Percentiles rank a stretch among this genome's conserved stretches.
Conservation (phyloP, 2,888 invertebrate species). For the Drosophila kuntzei region DNA sequence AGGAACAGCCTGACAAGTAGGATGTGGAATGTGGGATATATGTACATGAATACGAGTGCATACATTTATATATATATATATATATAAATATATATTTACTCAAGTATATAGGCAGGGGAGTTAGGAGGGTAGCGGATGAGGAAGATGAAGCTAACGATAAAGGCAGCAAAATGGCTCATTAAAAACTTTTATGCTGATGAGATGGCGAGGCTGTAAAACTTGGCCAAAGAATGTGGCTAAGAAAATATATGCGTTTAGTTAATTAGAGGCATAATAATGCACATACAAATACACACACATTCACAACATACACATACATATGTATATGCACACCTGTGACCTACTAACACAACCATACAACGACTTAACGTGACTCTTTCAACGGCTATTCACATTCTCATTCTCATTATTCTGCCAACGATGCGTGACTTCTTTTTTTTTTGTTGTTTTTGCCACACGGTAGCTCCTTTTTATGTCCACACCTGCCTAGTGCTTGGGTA, state of each 20-base stretch:
- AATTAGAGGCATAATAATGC: slow-evolving; percentile 73
- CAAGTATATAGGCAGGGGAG: not conserved
- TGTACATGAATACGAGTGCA: not conserved
- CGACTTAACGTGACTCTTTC: slow-evolving; percentile 34
- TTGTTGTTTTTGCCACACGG: slow-evolving; percentile 23
- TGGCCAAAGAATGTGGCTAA: slow-evolving; percentile 64
- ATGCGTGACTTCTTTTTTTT: slow-evolving; percentile 26
- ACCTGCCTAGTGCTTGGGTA: slow-evolving; percentile 14
- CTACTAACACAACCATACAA: slow-evolving; percentile 43
- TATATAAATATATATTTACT: not conserved
- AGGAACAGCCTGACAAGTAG: slow-evolving; percentile 13
- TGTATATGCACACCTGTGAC: slow-evolving; percentile 46
- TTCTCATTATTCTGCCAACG: slow-evolving; percentile 37
- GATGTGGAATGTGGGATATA: slow-evolving; percentile 12
- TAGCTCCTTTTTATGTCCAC: slow-evolving; percentile 44
- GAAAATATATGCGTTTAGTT: slow-evolving; percentile 67
- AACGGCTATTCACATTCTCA: slow-evolving; percentile 10
- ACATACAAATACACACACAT: slow-evolving; percentile 25
- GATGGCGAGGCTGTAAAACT: slow-evolving; percentile 56
- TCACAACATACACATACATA: slow-evolving; percentile 6
- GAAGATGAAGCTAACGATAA: slow-evolving; percentile 36
- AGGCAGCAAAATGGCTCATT: slow-evolving; percentile 74
- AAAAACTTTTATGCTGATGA: slow-evolving; percentile 78
- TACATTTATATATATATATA: not conserved
- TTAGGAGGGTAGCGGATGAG: not conserved